These are phyloP conservation scores for Polyommatus iphigenia DNA, from an alignment of 2,888 invertebrate species.

Conservation along the genomic window DNA sequence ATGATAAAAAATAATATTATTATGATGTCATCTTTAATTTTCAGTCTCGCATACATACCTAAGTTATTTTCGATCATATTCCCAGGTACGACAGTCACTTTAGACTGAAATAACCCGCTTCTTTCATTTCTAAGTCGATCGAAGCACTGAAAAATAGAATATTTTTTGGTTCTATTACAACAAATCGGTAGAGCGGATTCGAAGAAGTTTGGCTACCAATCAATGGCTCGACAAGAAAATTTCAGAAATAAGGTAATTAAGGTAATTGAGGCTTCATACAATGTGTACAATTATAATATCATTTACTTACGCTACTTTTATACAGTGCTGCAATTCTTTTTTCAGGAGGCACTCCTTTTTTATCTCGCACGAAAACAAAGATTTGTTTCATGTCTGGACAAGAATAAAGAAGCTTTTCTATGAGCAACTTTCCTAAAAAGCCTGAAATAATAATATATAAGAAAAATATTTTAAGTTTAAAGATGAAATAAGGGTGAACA, in stretches of 20 bases:
- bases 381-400: conserved; percentile 13
- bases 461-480: neutral
- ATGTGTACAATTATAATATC: no score
- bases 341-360: conserved; percentile 9
- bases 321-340: neutral
- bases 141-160: neutral
- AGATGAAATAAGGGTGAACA: neutral
- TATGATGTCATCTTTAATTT: neutral
- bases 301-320: neutral
- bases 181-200: no score
- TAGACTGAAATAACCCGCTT: neutral
- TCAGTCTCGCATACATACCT: neutral
- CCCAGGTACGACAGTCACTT: neutral
- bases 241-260: neutral
- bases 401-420: conserved; percentile 26
- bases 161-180: no score
- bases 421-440: conserved; percentile 7
- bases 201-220: no score
- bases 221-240: no score
- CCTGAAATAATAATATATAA: neutral
- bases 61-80: neutral
- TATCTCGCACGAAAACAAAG: neutral
- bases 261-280: neutral
- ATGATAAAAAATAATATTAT: no score
- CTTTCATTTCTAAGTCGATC: neutral